Evolutionary conservation across 2,113 vertebrate species (phyloP).

Genomic region (Nicator chloris): DNA sequence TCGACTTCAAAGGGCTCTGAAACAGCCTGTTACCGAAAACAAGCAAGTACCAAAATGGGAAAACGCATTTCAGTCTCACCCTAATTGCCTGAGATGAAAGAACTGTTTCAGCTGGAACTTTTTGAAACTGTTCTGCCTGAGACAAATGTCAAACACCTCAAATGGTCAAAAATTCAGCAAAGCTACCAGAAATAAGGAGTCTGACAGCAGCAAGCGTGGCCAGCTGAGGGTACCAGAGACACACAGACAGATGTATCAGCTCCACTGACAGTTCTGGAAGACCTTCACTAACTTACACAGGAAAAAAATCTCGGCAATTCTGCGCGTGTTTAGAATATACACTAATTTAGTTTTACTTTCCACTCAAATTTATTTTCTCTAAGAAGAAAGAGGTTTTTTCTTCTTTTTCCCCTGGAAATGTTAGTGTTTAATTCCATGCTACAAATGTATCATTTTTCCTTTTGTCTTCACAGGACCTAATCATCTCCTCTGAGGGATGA

Average conservation of each 20-base stretch:
- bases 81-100: slow-evolving; percentile 37
- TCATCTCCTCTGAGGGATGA: not conserved
- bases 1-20: slow-evolving; percentile 46
- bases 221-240: not conserved
- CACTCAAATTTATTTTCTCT: not conserved
- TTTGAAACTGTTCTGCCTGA: not conserved
- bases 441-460: not conserved
- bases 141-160: not conserved
- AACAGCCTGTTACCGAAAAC: not conserved
- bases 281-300: not conserved
- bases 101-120: not conserved
- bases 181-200: not conserved
- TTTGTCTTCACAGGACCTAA: slow-evolving; percentile 23
- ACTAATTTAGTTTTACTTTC: not conserved
- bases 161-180: not conserved
- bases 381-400: not conserved
- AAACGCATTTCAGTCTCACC: slow-evolving; percentile 4
- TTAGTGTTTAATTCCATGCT: not conserved
- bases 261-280: not conserved
- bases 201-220: not conserved
- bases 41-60: not conserved
- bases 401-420: not conserved
- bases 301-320: not conserved
- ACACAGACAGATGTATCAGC: not conserved
- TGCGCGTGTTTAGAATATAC: not conserved